Evolutionary conservation across 2,888 invertebrate species (phyloP).

Genomic region (Orthosia incerta): DNA sequence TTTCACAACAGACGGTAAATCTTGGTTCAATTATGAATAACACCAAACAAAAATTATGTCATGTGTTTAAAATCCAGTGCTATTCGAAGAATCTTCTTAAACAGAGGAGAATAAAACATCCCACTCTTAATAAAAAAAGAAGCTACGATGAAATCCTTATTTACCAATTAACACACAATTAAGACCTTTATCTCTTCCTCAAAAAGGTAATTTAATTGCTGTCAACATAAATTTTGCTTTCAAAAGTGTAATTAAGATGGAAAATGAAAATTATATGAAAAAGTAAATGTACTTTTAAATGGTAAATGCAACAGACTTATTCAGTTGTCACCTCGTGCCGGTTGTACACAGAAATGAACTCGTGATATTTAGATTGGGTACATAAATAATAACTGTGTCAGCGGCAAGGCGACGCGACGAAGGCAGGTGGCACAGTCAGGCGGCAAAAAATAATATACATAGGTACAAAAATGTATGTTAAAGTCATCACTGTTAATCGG

Average conservation of each 20-base stretch:
- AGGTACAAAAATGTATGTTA: background rate
- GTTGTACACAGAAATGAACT: slow-evolving; percentile 31
- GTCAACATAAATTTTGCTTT: slow-evolving; percentile 1
- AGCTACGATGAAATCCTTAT: background rate
- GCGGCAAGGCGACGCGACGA: slow-evolving; percentile 11
- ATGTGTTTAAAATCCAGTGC: background rate
- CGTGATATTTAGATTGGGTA: slow-evolving; percentile 44
- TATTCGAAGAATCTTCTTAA: background rate
- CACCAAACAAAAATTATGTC: background rate
- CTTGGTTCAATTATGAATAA: background rate
- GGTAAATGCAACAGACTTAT: background rate
- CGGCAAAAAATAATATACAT: slow-evolving; percentile 38
- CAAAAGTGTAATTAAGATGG: background rate
- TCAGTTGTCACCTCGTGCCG: slow-evolving; percentile 8
- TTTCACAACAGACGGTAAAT: background rate
- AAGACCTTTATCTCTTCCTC: background rate
- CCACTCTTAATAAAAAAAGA: background rate
- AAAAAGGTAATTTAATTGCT: slow-evolving; percentile 14
- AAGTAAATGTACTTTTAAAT: background rate
- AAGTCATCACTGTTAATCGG: background rate
- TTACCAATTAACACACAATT: slow-evolving; percentile 13
- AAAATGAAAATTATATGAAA: background rate
- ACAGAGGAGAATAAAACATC: background rate
- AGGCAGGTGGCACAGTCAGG: slow-evolving; percentile 56
- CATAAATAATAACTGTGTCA: slow-evolving; percentile 59